Percentiles rank a stretch among this genome's conserved stretches.
Evolutionary conservation across 2,113 vertebrate species (phyloP).

Genomic region (Hyaena hyaena): DNA sequence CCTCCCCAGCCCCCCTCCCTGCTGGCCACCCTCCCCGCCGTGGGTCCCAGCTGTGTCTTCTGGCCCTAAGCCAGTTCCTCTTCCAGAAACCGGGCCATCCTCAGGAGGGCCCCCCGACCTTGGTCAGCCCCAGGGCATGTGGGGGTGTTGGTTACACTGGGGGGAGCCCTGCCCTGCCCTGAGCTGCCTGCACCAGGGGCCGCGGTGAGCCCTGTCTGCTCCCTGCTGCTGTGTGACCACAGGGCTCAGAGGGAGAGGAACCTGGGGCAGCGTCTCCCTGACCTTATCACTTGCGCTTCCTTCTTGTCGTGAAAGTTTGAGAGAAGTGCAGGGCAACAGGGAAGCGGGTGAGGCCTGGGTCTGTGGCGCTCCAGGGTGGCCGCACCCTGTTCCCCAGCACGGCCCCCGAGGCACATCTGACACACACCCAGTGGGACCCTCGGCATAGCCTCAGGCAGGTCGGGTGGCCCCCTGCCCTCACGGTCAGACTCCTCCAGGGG

Average conservation of each 20-base stretch:
- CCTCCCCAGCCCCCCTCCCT: neutral
- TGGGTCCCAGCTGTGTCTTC: neutral
- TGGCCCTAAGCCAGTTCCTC: neutral
- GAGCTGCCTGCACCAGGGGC: no score
- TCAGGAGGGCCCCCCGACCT: neutral
- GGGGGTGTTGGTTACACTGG: neutral
- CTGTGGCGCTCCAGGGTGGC: neutral
- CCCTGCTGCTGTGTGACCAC: neutral
- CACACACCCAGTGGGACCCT: no score
- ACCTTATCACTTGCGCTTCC: fast-evolving
- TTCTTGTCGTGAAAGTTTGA: neutral
- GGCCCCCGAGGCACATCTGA: no score
- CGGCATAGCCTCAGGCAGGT: neutral
- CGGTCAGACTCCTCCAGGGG: neutral
- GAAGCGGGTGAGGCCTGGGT: neutral
- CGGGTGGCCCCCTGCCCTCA: neutral
- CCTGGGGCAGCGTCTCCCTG: fast-evolving
- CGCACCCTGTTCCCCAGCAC: no score
- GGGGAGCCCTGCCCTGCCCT: neutral
- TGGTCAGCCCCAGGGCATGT: no score
- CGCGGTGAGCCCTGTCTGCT: neutral
- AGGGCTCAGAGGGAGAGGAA: fast-evolving
- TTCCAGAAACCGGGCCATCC: neutral
- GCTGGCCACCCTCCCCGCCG: no score
- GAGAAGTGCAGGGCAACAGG: fast-evolving